Conservation (phyloP, 2,113 vertebrate genomes). For the Regulus satrapa region DNA sequence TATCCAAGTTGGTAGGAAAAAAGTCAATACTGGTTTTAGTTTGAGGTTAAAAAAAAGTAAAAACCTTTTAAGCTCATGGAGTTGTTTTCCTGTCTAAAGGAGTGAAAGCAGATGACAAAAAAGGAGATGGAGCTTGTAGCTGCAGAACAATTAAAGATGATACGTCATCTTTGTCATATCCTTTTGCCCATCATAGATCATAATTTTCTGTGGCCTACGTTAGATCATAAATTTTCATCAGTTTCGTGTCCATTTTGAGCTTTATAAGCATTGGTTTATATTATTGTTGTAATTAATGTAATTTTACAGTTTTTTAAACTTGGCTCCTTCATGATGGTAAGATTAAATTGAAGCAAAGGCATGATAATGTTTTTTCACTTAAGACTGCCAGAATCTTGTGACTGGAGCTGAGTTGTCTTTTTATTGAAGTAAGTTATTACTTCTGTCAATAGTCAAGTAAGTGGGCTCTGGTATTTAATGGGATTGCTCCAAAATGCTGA, state of each 20-base stretch:
- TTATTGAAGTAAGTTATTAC: background rate
- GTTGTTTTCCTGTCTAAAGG: conserved; percentile 61
- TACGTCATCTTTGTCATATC: conserved; percentile 30
- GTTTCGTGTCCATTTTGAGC: background rate
- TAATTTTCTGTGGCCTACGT: background rate
- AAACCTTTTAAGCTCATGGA: background rate
- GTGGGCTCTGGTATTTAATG: background rate
- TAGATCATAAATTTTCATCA: background rate
- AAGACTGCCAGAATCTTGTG: background rate
- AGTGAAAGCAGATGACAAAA: conserved; percentile 76
- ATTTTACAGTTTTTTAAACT: background rate
- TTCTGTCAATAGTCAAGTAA: background rate
- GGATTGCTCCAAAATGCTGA: background rate
- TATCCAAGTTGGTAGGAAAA: background rate
- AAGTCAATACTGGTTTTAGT: background rate
- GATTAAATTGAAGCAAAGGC: background rate
- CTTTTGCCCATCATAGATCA: background rate
- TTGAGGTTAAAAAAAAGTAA: background rate
- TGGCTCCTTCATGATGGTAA: background rate
- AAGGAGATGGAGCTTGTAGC: conserved; percentile 73
- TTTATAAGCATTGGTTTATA: background rate
- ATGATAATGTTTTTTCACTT: background rate
- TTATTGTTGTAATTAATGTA: background rate
- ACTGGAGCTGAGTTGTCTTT: background rate
- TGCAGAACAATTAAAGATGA: conserved; percentile 77